These are phyloP conservation scores for Andrena praecox DNA, from an alignment of 2,888 invertebrate species.

Conservation along the genomic window DNA sequence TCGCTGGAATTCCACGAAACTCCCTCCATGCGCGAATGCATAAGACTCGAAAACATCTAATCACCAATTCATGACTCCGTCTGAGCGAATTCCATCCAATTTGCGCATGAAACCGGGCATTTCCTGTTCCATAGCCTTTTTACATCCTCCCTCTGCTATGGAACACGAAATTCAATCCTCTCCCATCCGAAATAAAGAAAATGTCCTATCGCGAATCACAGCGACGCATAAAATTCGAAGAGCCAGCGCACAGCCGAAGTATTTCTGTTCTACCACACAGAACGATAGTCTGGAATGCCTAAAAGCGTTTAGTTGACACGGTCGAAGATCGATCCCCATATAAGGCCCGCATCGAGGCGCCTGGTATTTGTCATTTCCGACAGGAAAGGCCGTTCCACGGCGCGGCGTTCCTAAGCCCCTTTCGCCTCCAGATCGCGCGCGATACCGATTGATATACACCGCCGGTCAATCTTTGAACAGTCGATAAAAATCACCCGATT, in stretches of 20 bases:
- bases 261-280: background rate
- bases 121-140: no score
- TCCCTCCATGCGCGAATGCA: conserved; percentile 28
- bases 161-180: no score
- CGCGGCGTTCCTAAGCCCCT: conserved; percentile 51
- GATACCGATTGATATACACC: conserved; percentile 47
- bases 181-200: no score
- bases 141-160: no score
- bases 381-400: conserved; percentile 70
- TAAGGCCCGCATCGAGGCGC: conserved; percentile 69
- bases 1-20: conserved; percentile 40
- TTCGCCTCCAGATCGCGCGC: conserved; percentile 56
- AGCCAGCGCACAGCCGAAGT: background rate
- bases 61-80: conserved; percentile 6
- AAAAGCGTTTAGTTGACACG: conserved; percentile 22
- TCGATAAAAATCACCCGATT: conserved; percentile 46
- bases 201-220: no score
- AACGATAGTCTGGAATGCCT: background rate
- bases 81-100: conserved; percentile 2
- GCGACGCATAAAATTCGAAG: background rate
- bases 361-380: conserved; percentile 78
- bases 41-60: conserved; percentile 6
- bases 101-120: background rate
- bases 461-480: conserved; percentile 37
- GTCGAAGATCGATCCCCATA: conserved; percentile 69